phyloP scores from a whole-genome alignment of 2,113 vertebrate species.

The Anthoscopus minutus region DNA sequence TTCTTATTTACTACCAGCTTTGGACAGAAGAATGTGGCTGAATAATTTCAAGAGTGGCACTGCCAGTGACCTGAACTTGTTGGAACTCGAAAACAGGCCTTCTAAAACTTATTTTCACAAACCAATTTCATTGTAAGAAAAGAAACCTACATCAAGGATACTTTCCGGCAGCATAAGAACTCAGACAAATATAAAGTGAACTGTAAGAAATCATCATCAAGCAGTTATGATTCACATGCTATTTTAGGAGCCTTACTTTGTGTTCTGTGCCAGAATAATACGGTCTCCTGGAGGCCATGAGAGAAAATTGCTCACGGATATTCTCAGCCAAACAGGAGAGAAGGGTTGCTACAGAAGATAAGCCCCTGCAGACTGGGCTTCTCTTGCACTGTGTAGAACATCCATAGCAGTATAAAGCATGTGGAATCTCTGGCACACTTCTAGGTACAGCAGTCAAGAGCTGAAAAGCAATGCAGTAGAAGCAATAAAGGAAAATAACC shows the following conservation, averaged over 20 bases:
- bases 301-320: neutral
- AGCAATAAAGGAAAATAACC: neutral
- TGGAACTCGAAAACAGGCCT: neutral
- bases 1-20: neutral
- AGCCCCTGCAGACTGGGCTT: neutral
- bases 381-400: neutral
- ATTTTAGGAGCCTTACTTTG: neutral
- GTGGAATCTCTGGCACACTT: neutral
- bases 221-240: no score
- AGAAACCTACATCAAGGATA: neutral
- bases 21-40: neutral
- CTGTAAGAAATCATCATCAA: neutral
- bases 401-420: rapidly evolving
- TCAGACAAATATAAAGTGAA: neutral
- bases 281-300: neutral
- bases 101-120: neutral
- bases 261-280: neutral
- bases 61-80: neutral
- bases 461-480: neutral
- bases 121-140: neutral
- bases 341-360: neutral
- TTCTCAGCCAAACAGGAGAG: neutral
- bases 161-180: neutral
- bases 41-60: neutral
- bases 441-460: neutral